Conservation (phyloP, 2,113 vertebrate genomes). For the Mustelus asterias region DNA sequence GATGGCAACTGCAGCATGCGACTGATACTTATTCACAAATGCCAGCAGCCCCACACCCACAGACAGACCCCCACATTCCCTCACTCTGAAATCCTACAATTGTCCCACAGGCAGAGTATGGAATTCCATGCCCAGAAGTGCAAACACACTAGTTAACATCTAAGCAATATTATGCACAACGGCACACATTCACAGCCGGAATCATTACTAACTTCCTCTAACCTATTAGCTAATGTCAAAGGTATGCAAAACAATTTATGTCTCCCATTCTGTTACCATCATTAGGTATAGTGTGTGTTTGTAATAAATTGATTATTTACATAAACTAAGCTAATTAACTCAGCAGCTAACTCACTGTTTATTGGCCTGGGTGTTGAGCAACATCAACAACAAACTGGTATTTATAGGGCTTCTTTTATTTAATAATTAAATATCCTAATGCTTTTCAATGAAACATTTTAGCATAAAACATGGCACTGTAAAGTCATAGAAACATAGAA, state of each 20-base stretch:
- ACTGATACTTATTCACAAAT: neutral
- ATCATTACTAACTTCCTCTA: neutral
- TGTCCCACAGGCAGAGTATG: neutral
- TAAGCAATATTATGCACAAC: neutral
- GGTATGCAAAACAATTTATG: neutral
- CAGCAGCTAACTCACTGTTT: neutral
- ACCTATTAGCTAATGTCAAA: neutral
- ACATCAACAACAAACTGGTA: no score
- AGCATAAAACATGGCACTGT: no score
- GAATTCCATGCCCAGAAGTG: neutral
- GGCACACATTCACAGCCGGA: neutral
- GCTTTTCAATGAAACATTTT: no score
- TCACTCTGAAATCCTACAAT: neutral
- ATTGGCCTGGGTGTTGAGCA: no score
- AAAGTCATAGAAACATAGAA: no score
- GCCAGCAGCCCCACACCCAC: neutral
- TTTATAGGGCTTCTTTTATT: no score
- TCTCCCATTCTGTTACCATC: neutral
- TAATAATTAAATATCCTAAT: no score
- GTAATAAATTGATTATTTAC: neutral
- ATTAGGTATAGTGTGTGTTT: neutral
- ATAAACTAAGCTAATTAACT: neutral
- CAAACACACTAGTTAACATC: neutral
- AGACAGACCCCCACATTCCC: no score
- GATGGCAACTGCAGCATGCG: neutral